Conservation (phyloP, 1,140 invertebrate genomes). For the Drosophila pseudoobscura region DNA sequence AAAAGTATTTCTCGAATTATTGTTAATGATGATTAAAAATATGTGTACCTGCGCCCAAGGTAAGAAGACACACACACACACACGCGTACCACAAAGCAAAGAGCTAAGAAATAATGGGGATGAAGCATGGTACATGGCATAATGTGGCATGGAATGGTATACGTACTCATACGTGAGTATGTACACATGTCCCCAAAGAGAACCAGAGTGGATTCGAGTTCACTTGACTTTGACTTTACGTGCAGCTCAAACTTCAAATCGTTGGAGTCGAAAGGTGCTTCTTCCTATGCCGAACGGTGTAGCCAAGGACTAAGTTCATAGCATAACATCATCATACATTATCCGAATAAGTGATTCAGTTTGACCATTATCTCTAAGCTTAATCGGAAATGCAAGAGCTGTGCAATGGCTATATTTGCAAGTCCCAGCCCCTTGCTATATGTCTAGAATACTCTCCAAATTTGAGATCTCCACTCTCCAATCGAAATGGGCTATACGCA, state of each 20-base stretch:
- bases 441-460: background rate
- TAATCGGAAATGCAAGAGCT: too few relatives aligned
- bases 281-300: too few relatives aligned
- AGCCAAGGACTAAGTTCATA: too few relatives aligned
- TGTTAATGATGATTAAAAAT: constrained; percentile 83
- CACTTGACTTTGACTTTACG: constrained; percentile 4
- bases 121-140: background rate
- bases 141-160: constrained; percentile 2
- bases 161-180: background rate
- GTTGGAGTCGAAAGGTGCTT: background rate
- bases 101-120: background rate
- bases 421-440: background rate
- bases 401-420: too few relatives aligned
- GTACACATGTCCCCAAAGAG: constrained; percentile 15
- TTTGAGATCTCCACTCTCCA: too few relatives aligned
- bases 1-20: constrained; percentile 83
- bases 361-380: too few relatives aligned
- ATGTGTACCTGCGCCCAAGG: constrained; percentile 70
- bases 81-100: constrained; percentile 16
- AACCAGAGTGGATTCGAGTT: constrained; percentile 5
- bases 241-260: too few relatives aligned
- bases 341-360: too few relatives aligned
- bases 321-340: too few relatives aligned
- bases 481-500: constrained; percentile 4
- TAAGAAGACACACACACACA: constrained; percentile 43